Percentiles rank a stretch among this genome's conserved stretches.
These are phyloP conservation scores for Drosophila auraria DNA, from an alignment of 1,140 invertebrate genomes.

Conservation along the genomic window DNA sequence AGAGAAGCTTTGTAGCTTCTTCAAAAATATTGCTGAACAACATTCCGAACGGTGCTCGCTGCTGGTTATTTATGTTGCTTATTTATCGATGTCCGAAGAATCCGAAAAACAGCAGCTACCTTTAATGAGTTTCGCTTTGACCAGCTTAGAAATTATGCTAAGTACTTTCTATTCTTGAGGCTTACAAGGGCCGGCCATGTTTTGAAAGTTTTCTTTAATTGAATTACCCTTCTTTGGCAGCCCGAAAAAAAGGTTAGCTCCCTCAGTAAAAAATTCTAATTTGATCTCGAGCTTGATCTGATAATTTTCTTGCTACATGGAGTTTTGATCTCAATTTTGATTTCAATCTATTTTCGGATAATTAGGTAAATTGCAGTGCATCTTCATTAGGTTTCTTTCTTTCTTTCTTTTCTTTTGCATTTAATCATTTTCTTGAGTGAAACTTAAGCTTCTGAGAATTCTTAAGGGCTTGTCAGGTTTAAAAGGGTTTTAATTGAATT, in stretches of 20 bases:
- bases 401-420: constrained; percentile 1
- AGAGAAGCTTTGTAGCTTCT: constrained; percentile 50
- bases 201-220: constrained; percentile 75
- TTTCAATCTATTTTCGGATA: too few species aligned
- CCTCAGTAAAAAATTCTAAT: constrained; percentile 30
- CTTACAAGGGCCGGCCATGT: constrained; percentile 54
- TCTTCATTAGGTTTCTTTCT: neutral
- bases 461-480: neutral
- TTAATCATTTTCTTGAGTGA: neutral
- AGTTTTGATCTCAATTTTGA: constrained; percentile 13
- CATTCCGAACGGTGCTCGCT: constrained; percentile 21
- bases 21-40: constrained; percentile 46
- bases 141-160: constrained; percentile 48
- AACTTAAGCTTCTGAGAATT: too few species aligned
- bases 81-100: constrained; percentile 50
- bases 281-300: constrained; percentile 4
- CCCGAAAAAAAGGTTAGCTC: constrained; percentile 12
- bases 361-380: constrained; percentile 11
- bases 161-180: constrained; percentile 57
- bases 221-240: constrained; percentile 51
- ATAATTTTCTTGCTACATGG: neutral
- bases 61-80: constrained; percentile 57
- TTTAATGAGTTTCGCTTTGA: constrained; percentile 61
- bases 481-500: neutral
- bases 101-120: constrained; percentile 14